Base-by-base conservation (phyloP, 2,888 invertebrate genomes). In the Magallana nippona region DNA sequence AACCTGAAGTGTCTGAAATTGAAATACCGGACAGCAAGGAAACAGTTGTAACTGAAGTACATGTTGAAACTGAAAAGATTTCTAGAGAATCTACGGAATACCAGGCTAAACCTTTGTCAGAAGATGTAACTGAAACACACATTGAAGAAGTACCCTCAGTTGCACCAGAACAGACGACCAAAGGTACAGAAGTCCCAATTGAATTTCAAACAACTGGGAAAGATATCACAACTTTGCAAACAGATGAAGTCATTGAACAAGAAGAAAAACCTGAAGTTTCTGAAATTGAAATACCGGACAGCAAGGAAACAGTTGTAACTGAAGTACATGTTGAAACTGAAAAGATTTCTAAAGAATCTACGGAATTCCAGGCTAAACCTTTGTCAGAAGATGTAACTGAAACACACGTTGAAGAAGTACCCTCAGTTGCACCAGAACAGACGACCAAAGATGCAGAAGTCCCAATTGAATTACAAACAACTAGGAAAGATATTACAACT, bases 351-450 rank as follows among this genome's bases (percentile, higher is more conserved):
- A 27, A 2, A 27, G 27, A 27, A 27, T 27, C 27, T 27, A 27
- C 2, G 27, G 1, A 27, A 27, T 27, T 1, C 27, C 27, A 27
- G 27, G 27, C 27, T 27, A 27, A 27, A 27, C 27, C 27, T 27
- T 1, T 27, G 27, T 27, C 27, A 27, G 27, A 27, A 27, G 27
- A 27, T 15, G 86, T 87, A 27, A 27, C 27, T 27, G 27, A 27
- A 27, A 27, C 27, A 27, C 27, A 1, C 27, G 2, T 27, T 27
- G 27, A 27, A 27, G 27, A 83, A 44, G 84, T 83, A 57, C 63
- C 83, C 60, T 89, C 87, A 83, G 83, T 83, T 10, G 57, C 22
- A 79, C 10, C 86, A 58, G 22, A 78, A 56, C 87, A 88, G 57
- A 80, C 86, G 57, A 80, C 86, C 2, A 83, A 79, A 19, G 78